Conservation (phyloP, 92 coral and sea anemone species). For the Paragorgia papillata region DNA sequence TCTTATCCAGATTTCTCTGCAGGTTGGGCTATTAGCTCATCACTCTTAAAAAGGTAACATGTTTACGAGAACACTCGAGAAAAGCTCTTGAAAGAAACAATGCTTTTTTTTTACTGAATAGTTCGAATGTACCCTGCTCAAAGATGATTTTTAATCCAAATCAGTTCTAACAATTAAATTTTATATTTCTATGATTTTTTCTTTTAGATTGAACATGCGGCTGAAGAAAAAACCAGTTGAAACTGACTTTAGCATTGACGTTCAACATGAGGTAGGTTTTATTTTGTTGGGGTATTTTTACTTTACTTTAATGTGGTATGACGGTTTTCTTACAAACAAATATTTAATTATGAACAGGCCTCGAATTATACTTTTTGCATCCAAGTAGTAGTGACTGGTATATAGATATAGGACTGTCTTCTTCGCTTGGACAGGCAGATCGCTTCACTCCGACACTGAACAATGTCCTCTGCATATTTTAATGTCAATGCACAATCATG, state of each 20-base stretch:
- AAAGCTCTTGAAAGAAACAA: background rate
- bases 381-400: no score
- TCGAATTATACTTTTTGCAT: no score
- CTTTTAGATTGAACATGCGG: conserved; percentile 64
- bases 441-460: no score
- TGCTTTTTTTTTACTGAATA: no score
- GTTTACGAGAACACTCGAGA: background rate
- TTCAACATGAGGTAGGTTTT: conserved; percentile 85
- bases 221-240: conserved; percentile 53
- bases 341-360: no score
- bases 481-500: no score
- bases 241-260: conserved; percentile 85
- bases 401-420: no score
- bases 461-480: no score
- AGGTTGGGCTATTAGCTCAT: conserved; percentile 89
- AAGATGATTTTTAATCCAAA: background rate
- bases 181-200: background rate
- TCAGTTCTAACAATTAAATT: background rate
- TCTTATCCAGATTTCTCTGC: conserved; percentile 97
- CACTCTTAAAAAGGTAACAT: conserved; percentile 72
- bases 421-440: no score
- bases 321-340: no score
- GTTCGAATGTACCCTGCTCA: no score
- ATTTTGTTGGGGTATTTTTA: background rate
- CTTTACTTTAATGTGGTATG: no score